Conservation (phyloP, 2,797 vertebrate genomes). For the Lophotriccus pileatus region DNA sequence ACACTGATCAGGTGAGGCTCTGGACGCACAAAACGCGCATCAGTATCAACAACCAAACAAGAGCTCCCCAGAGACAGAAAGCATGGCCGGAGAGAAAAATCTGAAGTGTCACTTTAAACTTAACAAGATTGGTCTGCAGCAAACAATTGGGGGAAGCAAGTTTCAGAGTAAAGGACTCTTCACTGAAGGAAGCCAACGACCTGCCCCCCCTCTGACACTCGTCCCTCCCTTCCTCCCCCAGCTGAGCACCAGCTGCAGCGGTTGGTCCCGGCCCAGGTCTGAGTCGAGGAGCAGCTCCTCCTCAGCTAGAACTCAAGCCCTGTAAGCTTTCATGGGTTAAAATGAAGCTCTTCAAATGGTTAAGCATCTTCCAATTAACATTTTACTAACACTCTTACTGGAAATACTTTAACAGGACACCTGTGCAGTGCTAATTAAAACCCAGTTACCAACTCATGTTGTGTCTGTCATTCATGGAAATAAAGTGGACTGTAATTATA, state of each 20-base stretch:
- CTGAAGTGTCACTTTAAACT: conserved; percentile 47
- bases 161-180: conserved; percentile 52
- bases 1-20: not conserved
- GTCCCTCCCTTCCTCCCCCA: conserved; percentile 36
- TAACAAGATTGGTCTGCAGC: conserved; percentile 1
- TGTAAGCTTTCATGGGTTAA: not conserved
- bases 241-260: not conserved
- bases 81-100: conserved; percentile 2
- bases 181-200: conserved; percentile 35
- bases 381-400: not conserved
- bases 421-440: not conserved
- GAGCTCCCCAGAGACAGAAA: not conserved
- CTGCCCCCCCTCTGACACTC: not conserved
- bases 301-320: not conserved
- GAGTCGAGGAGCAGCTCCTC: not conserved
- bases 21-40: not conserved
- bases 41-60: not conserved
- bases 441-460: not conserved
- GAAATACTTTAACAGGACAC: not conserved
- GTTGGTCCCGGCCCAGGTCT: not conserved
- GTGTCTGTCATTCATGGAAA: not conserved
- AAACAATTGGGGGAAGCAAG: conserved; percentile 58
- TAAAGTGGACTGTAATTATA: not conserved
- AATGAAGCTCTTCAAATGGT: not conserved
- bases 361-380: not conserved